phyloP scores from a whole-genome alignment of 2,888 invertebrate species.

The Pristionchus mayeri region DNA sequence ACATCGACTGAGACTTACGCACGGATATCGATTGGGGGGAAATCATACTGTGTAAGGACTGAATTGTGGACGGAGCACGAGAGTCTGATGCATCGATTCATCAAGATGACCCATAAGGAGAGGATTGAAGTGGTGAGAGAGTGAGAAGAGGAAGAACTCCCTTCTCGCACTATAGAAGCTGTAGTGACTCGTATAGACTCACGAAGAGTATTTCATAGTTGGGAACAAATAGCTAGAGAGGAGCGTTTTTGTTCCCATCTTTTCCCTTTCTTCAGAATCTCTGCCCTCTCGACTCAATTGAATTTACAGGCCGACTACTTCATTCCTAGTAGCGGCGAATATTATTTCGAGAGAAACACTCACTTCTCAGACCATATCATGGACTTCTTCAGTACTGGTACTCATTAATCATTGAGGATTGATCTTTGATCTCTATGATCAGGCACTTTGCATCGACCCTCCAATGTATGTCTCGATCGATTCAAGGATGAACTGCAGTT shows the following conservation, averaged over 20 bases:
- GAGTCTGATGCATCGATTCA: conserved; percentile 63
- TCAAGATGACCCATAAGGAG: conserved; percentile 61
- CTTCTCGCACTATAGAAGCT: too few relatives aligned
- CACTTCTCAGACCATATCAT: conserved; percentile 71
- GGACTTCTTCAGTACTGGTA: conserved; percentile 74
- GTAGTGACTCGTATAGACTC: too few relatives aligned
- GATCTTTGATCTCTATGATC: conserved; percentile 32
- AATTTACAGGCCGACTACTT: conserved; percentile 65
- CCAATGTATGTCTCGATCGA: conserved; percentile 69
- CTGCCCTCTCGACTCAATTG: conserved; percentile 32
- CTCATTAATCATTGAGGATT: background rate
- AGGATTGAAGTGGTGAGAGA: conserved; percentile 51
- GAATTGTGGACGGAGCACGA: conserved; percentile 63
- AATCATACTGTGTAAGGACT: conserved; percentile 66
- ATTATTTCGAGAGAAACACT: conserved; percentile 73
- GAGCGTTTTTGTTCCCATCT: background rate
- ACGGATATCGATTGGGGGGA: conserved; percentile 71
- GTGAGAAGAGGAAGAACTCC: background rate
- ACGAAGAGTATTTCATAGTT: too few relatives aligned
- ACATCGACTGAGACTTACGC: conserved; percentile 56
- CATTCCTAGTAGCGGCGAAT: conserved; percentile 66
- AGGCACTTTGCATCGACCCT: conserved; percentile 64
- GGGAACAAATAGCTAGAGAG: too few relatives aligned
- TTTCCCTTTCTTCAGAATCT: conserved; percentile 9
- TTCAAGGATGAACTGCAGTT: conserved; percentile 74